phyloP scores from a whole-genome alignment of 2,113 vertebrate genomes.

The Podarcis raffonei region DNA sequence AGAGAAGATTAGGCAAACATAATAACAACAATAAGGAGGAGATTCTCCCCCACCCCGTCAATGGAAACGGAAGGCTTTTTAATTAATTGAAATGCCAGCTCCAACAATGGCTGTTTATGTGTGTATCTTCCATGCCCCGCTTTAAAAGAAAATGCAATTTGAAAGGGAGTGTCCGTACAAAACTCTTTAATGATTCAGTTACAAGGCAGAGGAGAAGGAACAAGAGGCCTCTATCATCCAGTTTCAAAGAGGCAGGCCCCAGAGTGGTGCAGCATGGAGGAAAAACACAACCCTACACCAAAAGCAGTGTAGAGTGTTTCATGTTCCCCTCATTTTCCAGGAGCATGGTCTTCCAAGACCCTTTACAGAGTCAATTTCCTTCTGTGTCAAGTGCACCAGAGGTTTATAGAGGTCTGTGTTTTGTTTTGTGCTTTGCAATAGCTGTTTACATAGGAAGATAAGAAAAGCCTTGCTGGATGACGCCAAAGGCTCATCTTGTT shows the following conservation, averaged over 20 bases:
- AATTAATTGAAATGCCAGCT: slow-evolving; percentile 47
- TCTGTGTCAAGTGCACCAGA: neutral
- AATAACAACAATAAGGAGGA: slow-evolving; percentile 38
- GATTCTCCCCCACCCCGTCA: neutral
- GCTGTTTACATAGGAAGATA: neutral
- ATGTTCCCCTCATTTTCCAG: neutral
- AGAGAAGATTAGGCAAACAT: slow-evolving; percentile 43
- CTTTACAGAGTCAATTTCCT: neutral
- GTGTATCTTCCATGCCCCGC: neutral
- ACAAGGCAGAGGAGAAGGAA: neutral
- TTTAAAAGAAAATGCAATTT: slow-evolving; percentile 20
- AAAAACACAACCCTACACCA: neutral
- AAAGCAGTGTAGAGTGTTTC: neutral
- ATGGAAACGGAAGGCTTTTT: slow-evolving; percentile 41
- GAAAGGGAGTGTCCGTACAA: neutral
- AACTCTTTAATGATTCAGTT: neutral
- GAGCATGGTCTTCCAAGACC: neutral
- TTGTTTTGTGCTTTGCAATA: neutral
- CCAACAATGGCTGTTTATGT: slow-evolving; percentile 5
- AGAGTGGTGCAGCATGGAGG: neutral
- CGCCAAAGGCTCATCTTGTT: too few species aligned
- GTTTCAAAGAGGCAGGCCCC: neutral
- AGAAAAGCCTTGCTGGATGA: too few species aligned
- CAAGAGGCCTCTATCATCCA: neutral
- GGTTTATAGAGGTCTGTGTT: neutral